Base-by-base conservation (phyloP, 2,888 invertebrate species). In the Catocala nupta region DNA sequence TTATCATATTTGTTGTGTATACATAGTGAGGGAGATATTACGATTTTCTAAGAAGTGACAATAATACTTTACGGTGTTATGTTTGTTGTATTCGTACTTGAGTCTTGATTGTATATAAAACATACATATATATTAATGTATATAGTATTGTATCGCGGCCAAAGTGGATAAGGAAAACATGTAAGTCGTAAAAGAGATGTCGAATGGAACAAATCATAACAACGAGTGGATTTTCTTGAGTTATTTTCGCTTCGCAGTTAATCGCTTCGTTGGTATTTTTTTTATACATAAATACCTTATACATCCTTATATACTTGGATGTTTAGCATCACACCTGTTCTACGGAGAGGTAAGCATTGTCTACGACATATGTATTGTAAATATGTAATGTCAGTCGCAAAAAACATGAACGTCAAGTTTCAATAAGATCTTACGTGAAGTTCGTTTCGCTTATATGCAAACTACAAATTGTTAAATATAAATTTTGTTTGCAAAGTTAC, bases 21-120 rank as follows among this genome's bases (percentile, higher is more conserved):
- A 45, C 4, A 7, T 33, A 9, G 11, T 8, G 16, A 50, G 43
- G 53, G 39, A 10, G 16, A 11, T 59, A 57, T 59, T 54, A 59
- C 39, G 51, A 55, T 51, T 61, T 75, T 75, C 76, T 68, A 54
- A 42, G 78, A 78, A 76, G 55, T 58, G 66, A 60, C 65, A 65
- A 58, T 70, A 59, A 55, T 44, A 55, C 63, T 63, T 47, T 9
- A 61, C 57, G 60, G 64, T 71, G 59, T 71, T 55, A 2, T 65
- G 59, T 62, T 8, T 39, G 8, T 39, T 25, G 25, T 52, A 52
- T 13, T 1, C 16, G 42, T 36, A 36, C 13, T 39, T 55, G 42
- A 11, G 16, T 52, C 10, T 25, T 11, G 12, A 8, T 42, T 42
- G 36, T 25, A 25, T 25, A 25, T 9, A 39, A 39, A 39, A 39